Evolutionary conservation across 2,797 vertebrate species (phyloP).

Genomic region (Threskiornis aethiopicus): DNA sequence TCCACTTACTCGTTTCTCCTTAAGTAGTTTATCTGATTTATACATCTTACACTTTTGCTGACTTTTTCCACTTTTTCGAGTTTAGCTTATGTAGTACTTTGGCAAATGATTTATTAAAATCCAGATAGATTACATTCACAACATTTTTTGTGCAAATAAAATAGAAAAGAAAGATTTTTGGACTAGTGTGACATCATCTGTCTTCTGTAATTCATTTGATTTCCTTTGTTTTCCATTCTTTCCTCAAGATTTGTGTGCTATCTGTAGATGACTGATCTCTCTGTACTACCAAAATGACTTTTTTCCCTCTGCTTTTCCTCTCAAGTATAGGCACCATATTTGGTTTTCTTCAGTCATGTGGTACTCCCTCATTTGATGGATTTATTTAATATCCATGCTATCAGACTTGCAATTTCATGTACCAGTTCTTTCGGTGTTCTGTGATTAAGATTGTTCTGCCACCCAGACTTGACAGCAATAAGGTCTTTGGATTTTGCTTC

Average conservation of each 20-base stretch:
- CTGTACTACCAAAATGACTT: slow-evolving; percentile 1
- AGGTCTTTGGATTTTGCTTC: slow-evolving; percentile 33
- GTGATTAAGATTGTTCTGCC: slow-evolving; percentile 43
- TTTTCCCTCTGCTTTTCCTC: background rate
- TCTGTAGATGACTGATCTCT: slow-evolving; percentile 11
- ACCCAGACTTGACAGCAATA: slow-evolving; percentile 39
- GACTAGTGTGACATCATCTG: background rate
- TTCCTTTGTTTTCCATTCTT: slow-evolving; percentile 1
- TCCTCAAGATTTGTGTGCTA: background rate
- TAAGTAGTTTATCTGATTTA: background rate
- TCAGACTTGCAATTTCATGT: slow-evolving; percentile 57
- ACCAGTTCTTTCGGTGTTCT: background rate
- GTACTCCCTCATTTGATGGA: slow-evolving; percentile 45
- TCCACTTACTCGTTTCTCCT: background rate
- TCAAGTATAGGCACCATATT: background rate
- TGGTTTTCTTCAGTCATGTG: slow-evolving; percentile 14
- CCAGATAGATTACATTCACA: background rate
- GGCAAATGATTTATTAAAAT: slow-evolving; percentile 18
- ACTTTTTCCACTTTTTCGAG: background rate
- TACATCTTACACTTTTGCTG: background rate
- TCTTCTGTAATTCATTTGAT: slow-evolving; percentile 21
- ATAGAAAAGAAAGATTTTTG: background rate
- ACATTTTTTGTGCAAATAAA: background rate
- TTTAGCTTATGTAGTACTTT: background rate
- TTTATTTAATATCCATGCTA: slow-evolving; percentile 64